Base-by-base conservation (phyloP, 2,113 vertebrate species). In the Chinchilla lanigera region DNA sequence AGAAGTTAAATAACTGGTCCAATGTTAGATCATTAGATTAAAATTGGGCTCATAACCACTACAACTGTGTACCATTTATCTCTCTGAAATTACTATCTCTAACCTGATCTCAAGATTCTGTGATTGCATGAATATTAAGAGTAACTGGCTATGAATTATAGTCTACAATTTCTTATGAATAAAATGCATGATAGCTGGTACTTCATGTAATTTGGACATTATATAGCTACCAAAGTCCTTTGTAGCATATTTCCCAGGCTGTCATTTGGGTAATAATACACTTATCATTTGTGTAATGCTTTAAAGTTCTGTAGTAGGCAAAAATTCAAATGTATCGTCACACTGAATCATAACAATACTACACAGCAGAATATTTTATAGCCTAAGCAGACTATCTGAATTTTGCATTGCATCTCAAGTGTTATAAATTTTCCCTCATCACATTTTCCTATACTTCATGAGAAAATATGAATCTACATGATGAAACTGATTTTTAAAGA, bases 21-120 rank as follows among this genome's bases (percentile, higher is more conserved):
- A 67, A 80, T 11, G 14, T 92, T 69, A 82, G 0, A 54, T 2
- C 26, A 69, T 28, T 71, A 41, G 41, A 89, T 41, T 90, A 61
- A 82, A 86, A 75, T 16, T 56, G 33, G 41, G 24, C 24, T 95
- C 41, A 20, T 65, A 75, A 73, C 17, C 8, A 88, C 56, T 38
- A 65, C 9, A n/a, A 41, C 5, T n/a, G 41, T 71, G 35, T 50
- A 14, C 20, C 24, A 20, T 28, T 47, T 22, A 69, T 12, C 61
- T 90, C 56, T 90, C 73, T 82, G n/a, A 95, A 94, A 94, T 90
- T 35, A 82, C 14, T 50, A 67, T 75, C 95, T 81, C 78, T 60
- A 95, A 84, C 44, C 35, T n/a, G 20, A 71, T 58, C 28, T 89
- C 58, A 77, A 81, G 61, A 77, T 86, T 92, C 87, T 77, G 56